Evolutionary conservation across 2,888 invertebrate genomes (phyloP), one percentile per base, ranked within the genome.

Genomic region (Hirtodrosophila alboralis): DNA sequence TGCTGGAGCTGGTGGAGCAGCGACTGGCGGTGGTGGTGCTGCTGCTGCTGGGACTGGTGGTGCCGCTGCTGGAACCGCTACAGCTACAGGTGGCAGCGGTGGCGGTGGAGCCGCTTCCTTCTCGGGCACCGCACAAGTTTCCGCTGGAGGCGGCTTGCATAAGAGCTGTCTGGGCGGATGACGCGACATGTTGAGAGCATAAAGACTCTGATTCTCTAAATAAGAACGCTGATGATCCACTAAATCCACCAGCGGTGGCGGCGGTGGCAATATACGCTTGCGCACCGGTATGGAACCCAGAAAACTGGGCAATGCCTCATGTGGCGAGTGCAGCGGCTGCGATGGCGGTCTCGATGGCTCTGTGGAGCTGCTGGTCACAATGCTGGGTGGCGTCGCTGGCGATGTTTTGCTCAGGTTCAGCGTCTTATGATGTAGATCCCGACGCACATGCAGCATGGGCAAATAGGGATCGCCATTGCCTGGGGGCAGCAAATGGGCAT

Each of bases 361-460:
- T 5, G 92, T 88, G 10, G 14, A n/a, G 18, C 38, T 52, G 54
- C 56, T 47, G 58, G 58, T 41, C 36, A 62, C 44, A 12, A 56
- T 62, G 54, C 53, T 61, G 34, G 66, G 58, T 28, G 57, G 89
- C 16, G 12, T 28, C 30, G 37, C 6, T 23, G 30, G 44, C 18
- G 43, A 6, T n/a, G 36, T 47, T 45, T 83, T 86, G 44, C 73
- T 75, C 0, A 84, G 68, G 40, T 78, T 85, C 33, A 91, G 60
- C 77, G 87, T 74, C 33, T 92, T 91, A 89, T 93, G 92, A 77
- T 95, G 93, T 31, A 96, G 91, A 87, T 96, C 96, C 87, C 96
- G 92, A 44, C 96, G 92, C 52, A 96, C 96, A 86, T 96, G 95
- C 33, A 96, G 88, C 79, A 93, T 92, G 9, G 93, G 93, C 85